Evolutionary conservation across 2,113 vertebrate genomes (phyloP).

Genomic region (Petroica traversi): DNA sequence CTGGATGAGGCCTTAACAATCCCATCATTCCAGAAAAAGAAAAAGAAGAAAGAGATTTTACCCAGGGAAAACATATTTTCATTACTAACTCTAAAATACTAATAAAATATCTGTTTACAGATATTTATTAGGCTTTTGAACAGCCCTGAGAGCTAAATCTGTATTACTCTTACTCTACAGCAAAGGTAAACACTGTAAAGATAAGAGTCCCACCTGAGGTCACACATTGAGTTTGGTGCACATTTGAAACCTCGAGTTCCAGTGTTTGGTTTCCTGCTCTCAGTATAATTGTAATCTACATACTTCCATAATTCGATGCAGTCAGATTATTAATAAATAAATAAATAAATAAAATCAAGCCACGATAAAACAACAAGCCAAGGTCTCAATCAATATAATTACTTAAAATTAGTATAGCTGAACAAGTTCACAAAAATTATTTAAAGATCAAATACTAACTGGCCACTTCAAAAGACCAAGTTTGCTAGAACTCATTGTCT

Average conservation of each 20-base stretch:
- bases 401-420: conserved; percentile 55
- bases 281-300: neutral
- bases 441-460: conserved; percentile 61
- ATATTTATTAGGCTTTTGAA: neutral
- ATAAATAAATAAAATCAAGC: neutral
- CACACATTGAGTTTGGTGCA: neutral
- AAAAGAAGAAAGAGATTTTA: neutral
- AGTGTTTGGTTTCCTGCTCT: neutral
- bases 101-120: neutral
- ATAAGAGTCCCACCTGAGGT: neutral
- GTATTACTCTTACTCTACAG: neutral
- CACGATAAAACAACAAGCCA: neutral
- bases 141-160: neutral
- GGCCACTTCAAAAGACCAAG: conserved; percentile 62
- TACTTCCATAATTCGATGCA: neutral
- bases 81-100: neutral
- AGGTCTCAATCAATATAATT: conserved; percentile 38
- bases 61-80: accelerated
- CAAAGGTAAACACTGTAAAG: neutral
- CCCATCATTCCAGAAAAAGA: accelerated
- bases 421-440: conserved; percentile 53
- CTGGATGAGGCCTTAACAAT: neutral
- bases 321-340: neutral
- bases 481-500: conserved; percentile 57
- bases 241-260: neutral